Conservation (phyloP, 2,113 vertebrate species). For the Steatornis caripensis region DNA sequence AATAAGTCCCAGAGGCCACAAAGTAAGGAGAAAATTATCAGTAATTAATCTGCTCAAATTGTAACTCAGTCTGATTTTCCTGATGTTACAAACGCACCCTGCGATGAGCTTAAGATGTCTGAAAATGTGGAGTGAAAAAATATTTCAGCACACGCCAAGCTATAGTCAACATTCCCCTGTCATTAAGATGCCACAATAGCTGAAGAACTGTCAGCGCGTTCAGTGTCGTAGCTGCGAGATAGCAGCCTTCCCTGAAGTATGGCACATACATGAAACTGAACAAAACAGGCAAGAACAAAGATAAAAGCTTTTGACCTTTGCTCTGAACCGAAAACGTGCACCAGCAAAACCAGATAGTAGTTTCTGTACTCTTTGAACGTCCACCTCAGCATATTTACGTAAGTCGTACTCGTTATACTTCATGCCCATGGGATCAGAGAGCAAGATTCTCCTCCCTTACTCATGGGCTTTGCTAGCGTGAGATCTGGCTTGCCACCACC, state of each 20-base stretch:
- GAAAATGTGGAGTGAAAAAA: neutral
- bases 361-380: neutral
- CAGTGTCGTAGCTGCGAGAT: neutral
- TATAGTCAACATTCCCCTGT: neutral
- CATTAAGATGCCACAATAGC: neutral
- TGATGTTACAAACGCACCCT: neutral
- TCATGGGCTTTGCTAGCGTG: fast-evolving
- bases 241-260: neutral
- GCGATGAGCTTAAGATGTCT: neutral
- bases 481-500: neutral
- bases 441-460: neutral
- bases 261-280: neutral
- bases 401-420: neutral
- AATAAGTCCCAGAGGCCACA: constrained; percentile 54
- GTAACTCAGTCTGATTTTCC: constrained; percentile 2
- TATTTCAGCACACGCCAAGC: neutral
- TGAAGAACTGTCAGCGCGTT: neutral
- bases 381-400: neutral
- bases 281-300: neutral
- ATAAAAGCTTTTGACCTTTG: constrained; percentile 29
- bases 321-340: neutral
- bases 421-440: neutral
- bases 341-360: neutral
- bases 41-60: constrained; percentile 48
- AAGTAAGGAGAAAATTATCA: constrained; percentile 39